phyloP scores from a whole-genome alignment of 2,113 vertebrate genomes.

The Barbus barbus region DNA sequence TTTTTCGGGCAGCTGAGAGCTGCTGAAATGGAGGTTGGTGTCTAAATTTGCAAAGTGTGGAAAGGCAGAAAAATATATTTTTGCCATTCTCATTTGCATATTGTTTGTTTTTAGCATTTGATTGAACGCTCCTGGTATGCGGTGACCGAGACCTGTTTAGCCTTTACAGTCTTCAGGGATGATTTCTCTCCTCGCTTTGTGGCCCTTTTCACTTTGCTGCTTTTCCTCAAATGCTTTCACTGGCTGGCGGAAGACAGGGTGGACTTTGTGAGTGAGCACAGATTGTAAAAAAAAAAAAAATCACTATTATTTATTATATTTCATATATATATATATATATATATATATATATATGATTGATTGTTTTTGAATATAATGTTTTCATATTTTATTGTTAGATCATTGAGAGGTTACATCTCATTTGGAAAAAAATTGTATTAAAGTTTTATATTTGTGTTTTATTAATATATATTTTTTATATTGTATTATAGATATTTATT shows the following conservation, averaged over 20 bases:
- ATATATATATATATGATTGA: no score
- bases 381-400: no score
- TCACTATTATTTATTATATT: not conserved
- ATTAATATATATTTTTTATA: no score
- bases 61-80: not conserved
- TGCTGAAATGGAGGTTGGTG: slow-evolving; percentile 91
- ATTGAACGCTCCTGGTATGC: slow-evolving; percentile 98
- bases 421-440: no score
- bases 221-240: slow-evolving; percentile 98
- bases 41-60: not conserved
- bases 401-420: no score
- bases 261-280: slow-evolving; percentile 88
- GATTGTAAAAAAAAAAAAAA: not conserved
- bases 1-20: slow-evolving; percentile 92
- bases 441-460: no score
- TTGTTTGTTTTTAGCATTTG: slow-evolving; percentile 80
- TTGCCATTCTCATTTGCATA: not conserved
- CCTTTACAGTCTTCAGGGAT: slow-evolving; percentile 96
- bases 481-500: no score
- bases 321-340: not conserved
- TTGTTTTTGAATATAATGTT: not conserved
- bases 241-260: slow-evolving; percentile 97
- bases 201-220: slow-evolving; percentile 94
- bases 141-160: slow-evolving; percentile 94
- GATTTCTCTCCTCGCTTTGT: slow-evolving; percentile 98